Evolutionary conservation across 2,888 invertebrate genomes (phyloP), one percentile per base, ranked within the genome.

Genomic region (Cataglyphis cursor): DNA sequence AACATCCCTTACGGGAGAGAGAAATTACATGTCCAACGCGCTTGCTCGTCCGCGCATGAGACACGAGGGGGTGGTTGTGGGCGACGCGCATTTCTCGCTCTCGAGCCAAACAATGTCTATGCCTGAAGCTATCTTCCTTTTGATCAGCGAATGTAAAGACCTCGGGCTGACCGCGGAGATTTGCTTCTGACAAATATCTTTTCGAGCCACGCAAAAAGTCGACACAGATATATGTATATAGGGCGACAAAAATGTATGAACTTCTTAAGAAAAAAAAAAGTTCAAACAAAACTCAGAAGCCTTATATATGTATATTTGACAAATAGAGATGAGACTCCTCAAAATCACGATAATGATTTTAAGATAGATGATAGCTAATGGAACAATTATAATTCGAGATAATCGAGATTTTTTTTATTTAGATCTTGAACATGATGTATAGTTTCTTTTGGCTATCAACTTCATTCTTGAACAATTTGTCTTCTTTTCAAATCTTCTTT

Each of bases 11-110:
- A 41, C 15, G 15, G 12, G 41, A 15, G 31, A 74, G 18, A 31
- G 64, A 74, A 64, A 75, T 44, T 12, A 15, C 21, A 59, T 15
- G 44, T 41, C 3, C 35, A 75, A 51, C 78, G 78, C 78, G 78
- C 68, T n/a, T 10, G 24, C 18, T 75, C 3, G 18, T 15, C 4
- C 24, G 31, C 12, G 28, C 57, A 35, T 35, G 35, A 78, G 24
- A 35, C 51, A 74, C 10, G 28, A 54, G 15, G 44, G 9, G 75
- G 31, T 28, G 75, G 21, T 28, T 81, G 54, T 24, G 21, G 62
- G 12, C n/a, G 31, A 51, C 75, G 41, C 15, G 31, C 31, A 6
- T 35, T 35, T 81, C 51, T 81, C 28, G 15, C 51, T 62, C 64
- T 35, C 38, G 21, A 48, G 41, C 12, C 35, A 65, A 65, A 65